Evolutionary conservation across 2,888 invertebrate species (phyloP).

Genomic region (Parnassius mnemosyne): DNA sequence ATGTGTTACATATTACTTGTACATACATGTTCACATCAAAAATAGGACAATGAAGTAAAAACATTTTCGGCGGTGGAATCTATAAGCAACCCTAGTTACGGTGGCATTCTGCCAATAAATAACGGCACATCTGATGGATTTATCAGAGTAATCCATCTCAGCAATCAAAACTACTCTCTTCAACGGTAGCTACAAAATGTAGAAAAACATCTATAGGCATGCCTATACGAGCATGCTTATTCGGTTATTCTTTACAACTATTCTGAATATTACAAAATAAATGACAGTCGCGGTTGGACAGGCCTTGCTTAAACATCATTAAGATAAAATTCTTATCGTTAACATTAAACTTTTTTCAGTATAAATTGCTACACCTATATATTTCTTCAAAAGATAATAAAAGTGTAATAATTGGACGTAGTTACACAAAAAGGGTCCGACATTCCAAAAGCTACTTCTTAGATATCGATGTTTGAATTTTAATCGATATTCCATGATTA

Average conservation of each 20-base stretch:
- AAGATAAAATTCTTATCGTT: slow-evolving; percentile 13
- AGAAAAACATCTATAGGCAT: too few species aligned
- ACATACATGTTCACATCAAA: slow-evolving; percentile 10
- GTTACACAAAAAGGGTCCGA: too few species aligned
- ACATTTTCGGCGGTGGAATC: slow-evolving; percentile 11
- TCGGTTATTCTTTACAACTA: too few species aligned
- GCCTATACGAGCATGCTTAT: too few species aligned
- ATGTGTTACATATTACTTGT: background rate
- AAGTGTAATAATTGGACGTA: too few species aligned
- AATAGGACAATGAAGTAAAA: slow-evolving; percentile 24
- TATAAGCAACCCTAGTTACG: slow-evolving; percentile 3
- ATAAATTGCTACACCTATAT: background rate
- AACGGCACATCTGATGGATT: slow-evolving; percentile 6
- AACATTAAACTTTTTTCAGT: slow-evolving; percentile 1
- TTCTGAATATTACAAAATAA: background rate
- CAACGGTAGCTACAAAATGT: too few species aligned
- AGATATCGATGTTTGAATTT: too few species aligned
- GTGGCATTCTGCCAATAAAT: slow-evolving; percentile 16
- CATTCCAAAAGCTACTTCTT: too few species aligned
- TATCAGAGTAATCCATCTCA: slow-evolving; percentile 7
- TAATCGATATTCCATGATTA: too few species aligned
- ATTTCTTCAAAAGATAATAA: too few species aligned
- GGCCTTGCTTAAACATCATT: background rate
- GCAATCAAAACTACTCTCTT: too few species aligned
- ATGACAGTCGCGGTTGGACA: slow-evolving; percentile 4